phyloP scores from a whole-genome alignment of 2,888 invertebrate genomes.

The Agrilus mali region DNA sequence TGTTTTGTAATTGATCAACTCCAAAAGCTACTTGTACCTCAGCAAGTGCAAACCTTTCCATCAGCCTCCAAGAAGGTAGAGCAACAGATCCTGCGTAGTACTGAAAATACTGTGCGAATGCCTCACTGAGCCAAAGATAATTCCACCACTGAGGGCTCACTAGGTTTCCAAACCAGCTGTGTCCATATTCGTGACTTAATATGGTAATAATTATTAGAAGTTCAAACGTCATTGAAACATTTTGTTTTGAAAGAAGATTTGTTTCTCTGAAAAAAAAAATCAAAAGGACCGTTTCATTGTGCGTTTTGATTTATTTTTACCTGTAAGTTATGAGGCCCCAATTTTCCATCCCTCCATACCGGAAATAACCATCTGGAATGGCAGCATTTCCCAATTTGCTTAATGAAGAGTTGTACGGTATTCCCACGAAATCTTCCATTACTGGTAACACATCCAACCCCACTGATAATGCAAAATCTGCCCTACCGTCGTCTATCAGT shows the following conservation, averaged over 20 bases:
- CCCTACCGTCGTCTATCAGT: conserved; percentile 16
- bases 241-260: conserved; percentile 39
- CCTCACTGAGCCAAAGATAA: conserved; percentile 53
- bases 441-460: conserved; percentile 34
- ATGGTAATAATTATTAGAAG: conserved; percentile 37
- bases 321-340: conserved; percentile 81
- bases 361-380: conserved; percentile 57
- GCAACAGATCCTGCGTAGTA: conserved; percentile 31
- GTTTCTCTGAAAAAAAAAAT: conserved; percentile 35
- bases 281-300: neutral
- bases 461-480: conserved; percentile 31
- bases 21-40: conserved; percentile 40
- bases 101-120: conserved; percentile 50
- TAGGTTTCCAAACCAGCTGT: conserved; percentile 59
- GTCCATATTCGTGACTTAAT: conserved; percentile 53
- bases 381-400: conserved; percentile 69
- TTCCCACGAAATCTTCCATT: conserved; percentile 44
- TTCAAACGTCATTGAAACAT: conserved; percentile 31
- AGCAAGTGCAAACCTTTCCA: conserved; percentile 8
- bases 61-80: conserved; percentile 7
- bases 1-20: conserved; percentile 38
- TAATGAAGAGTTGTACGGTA: conserved; percentile 30
- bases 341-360: conserved; percentile 81
- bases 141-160: conserved; percentile 53
- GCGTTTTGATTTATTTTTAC: conserved; percentile 18